Evolutionary conservation across 2,888 invertebrate genomes (phyloP).

Genomic region (Marasmarcha lunaedactyla): DNA sequence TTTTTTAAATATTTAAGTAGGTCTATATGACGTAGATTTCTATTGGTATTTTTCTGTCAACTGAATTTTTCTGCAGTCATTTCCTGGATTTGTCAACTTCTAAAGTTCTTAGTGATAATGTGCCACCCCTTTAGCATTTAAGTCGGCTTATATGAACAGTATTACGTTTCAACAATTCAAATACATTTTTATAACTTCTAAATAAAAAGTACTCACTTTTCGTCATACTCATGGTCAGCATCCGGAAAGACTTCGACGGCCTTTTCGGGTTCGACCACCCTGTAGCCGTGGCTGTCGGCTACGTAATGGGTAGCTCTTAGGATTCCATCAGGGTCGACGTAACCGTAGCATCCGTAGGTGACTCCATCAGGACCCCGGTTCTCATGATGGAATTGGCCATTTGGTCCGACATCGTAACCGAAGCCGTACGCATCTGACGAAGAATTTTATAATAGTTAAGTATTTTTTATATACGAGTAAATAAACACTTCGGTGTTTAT

Average conservation of each 20-base stretch:
- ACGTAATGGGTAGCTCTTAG: conserved; percentile 81
- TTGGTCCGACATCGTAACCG: conserved; percentile 81
- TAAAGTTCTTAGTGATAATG: too few species aligned
- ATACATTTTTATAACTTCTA: too few species aligned
- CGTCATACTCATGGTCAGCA: conserved; percentile 48
- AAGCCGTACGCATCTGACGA: conserved; percentile 78
- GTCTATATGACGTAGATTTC: too few species aligned
- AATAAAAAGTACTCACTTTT: conserved; percentile 52
- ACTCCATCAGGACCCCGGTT: conserved; percentile 80
- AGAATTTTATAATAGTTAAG: conserved; percentile 8
- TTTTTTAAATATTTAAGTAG: too few species aligned
- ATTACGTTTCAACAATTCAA: too few species aligned
- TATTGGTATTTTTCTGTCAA: too few species aligned
- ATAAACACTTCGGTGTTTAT: too few species aligned
- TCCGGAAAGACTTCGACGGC: conserved; percentile 76
- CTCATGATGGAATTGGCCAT: conserved; percentile 84
- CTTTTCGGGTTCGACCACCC: conserved; percentile 77
- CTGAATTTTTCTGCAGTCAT: too few species aligned
- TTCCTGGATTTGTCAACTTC: too few species aligned
- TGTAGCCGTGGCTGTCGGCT: conserved; percentile 82
- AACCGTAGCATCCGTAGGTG: conserved; percentile 85
- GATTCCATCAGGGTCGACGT: conserved; percentile 75
- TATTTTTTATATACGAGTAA: too few species aligned
- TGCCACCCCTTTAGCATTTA: too few species aligned
- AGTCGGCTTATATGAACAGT: too few species aligned